phyloP scores from a whole-genome alignment of 2,113 vertebrate species.

The Macquaria ambigua region DNA sequence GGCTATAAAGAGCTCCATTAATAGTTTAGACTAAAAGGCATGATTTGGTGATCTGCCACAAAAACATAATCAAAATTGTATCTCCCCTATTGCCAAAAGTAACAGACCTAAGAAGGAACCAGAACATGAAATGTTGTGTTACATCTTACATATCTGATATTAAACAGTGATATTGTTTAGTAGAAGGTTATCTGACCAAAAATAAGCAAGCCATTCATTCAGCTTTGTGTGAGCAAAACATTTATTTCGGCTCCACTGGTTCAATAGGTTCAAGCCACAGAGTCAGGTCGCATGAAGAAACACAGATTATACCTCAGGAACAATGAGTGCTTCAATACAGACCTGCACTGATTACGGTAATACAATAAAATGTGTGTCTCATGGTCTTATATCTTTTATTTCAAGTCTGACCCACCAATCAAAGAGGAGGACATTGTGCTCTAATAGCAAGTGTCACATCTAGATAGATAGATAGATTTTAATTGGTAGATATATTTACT shows the following conservation, averaged over 20 bases:
- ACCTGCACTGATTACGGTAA: neutral
- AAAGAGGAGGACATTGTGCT: neutral
- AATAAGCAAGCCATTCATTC: neutral
- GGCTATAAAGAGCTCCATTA: neutral
- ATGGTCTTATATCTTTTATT: neutral
- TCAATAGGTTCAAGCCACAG: neutral
- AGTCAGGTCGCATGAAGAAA: neutral
- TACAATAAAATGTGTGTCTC: neutral
- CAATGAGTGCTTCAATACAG: neutral
- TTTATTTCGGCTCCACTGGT: neutral
- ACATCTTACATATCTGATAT: neutral
- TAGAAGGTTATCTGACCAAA: neutral
- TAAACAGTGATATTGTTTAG: neutral
- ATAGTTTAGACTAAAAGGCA: neutral
- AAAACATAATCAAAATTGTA: neutral
- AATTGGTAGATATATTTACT: neutral
- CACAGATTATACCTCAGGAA: constrained; percentile 6
- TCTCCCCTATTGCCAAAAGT: neutral
- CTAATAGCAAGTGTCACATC: constrained; percentile 10
- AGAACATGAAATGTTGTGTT: neutral
- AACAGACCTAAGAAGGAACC: neutral
- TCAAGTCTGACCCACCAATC: neutral
- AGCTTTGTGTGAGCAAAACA: neutral
- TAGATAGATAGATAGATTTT: constrained; percentile 1
- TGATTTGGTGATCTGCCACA: neutral